Conservation (phyloP, 2,888 invertebrate species). For the Ennomos quercinarius region DNA sequence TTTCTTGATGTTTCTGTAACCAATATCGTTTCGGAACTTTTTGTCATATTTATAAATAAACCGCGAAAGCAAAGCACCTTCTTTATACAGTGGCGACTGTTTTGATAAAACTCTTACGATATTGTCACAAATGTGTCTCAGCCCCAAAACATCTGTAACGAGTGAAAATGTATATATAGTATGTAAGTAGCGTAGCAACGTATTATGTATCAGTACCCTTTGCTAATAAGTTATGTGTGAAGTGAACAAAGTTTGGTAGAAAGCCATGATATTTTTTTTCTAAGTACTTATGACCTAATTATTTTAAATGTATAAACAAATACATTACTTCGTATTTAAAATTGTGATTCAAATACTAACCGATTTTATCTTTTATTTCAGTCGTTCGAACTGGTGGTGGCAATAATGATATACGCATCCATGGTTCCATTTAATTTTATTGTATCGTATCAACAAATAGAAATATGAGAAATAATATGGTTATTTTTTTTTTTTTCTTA, state of each 20-base stretch:
- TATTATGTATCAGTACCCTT: no score
- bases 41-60: constrained; percentile 85
- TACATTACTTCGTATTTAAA: not conserved
- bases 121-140: constrained; percentile 58
- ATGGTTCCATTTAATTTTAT: constrained; percentile 23
- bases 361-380: constrained; percentile 10
- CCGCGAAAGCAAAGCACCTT: constrained; percentile 83
- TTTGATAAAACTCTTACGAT: constrained; percentile 64
- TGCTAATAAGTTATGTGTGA: no score
- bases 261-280: no score
- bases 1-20: constrained; percentile 82
- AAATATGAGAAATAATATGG: no score
- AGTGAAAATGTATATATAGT: no score
- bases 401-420: constrained; percentile 17
- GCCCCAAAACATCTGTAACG: constrained; percentile 62
- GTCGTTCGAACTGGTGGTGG: constrained; percentile 28
- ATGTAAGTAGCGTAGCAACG: no score
- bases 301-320: no score
- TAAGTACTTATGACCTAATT: no score
- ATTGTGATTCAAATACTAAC: constrained; percentile 5
- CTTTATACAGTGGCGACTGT: constrained; percentile 80
- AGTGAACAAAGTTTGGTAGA: no score
- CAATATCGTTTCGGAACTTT: constrained; percentile 86
- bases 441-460: no score
- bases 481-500: no score